Evolutionary conservation across 2,113 vertebrate species (phyloP).

Genomic region (Maccullochella peelii): DNA sequence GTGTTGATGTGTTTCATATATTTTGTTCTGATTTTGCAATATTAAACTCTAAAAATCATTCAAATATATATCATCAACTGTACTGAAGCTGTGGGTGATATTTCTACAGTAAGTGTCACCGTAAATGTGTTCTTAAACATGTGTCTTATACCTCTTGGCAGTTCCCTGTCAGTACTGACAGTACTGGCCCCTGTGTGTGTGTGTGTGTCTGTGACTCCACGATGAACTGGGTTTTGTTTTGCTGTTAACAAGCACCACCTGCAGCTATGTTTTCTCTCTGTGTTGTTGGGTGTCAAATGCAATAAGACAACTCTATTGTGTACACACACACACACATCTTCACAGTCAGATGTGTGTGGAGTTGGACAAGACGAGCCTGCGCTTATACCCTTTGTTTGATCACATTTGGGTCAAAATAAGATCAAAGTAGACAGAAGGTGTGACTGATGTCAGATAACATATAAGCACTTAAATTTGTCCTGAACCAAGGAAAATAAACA

Average conservation of each 20-base stretch:
- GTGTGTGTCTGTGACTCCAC: neutral
- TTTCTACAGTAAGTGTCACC: neutral
- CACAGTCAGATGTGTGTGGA: too few species aligned
- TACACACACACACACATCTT: neutral
- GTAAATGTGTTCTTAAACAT: too few species aligned
- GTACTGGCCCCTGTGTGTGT: too few species aligned
- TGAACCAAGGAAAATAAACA: neutral
- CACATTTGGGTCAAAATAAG: neutral
- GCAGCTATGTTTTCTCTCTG: conserved; percentile 23
- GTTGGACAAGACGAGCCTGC: neutral
- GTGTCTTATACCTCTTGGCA: too few species aligned
- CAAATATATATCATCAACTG: neutral
- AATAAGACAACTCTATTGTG: neutral
- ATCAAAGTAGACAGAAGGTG: neutral
- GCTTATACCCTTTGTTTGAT: neutral
- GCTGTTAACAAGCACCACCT: conserved; percentile 35
- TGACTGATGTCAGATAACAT: neutral
- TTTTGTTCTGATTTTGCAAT: neutral
- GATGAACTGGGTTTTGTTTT: conserved; percentile 28
- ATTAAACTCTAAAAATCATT: neutral
- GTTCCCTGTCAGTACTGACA: too few species aligned
- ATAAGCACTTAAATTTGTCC: neutral
- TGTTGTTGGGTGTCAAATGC: conserved; percentile 26
- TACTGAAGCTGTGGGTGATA: neutral
- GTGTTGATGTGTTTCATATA: too few species aligned